These are phyloP conservation scores for Drosophila eohydei DNA, from an alignment of 2,888 invertebrate species.

Conservation along the genomic window DNA sequence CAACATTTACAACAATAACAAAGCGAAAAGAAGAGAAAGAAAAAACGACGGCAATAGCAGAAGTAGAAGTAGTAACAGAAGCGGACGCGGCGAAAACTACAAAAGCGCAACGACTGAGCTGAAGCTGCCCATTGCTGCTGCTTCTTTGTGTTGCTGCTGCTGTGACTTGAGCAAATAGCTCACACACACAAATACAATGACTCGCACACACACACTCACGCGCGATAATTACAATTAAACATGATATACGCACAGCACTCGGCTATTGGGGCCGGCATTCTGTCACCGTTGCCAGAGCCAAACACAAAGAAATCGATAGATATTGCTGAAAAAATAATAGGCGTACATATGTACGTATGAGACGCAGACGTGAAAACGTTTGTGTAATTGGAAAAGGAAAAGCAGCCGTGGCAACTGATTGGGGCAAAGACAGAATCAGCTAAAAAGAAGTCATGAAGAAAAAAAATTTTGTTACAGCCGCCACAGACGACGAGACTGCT, in stretches of 20 bases:
- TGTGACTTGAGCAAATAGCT: constrained; percentile 47
- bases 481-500: constrained; percentile 70
- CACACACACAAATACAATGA: constrained; percentile 14
- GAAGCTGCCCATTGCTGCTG: constrained; percentile 49
- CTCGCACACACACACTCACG: constrained; percentile 21
- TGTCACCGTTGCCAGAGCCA: constrained; percentile 38
- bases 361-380: constrained; percentile 55
- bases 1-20: constrained; percentile 32
- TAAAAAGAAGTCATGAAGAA: constrained; percentile 65
- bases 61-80: constrained; percentile 39
- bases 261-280: constrained; percentile 20
- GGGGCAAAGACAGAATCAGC: constrained; percentile 37
- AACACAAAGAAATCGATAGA: constrained; percentile 81
- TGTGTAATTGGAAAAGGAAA: constrained; percentile 64
- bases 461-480: constrained; percentile 67
- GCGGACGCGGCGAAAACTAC: constrained; percentile 49
- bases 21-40: constrained; percentile 25
- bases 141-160: constrained; percentile 35
- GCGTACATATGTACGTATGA: constrained; percentile 5
- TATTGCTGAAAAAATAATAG: constrained; percentile 58
- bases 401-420: constrained; percentile 38
- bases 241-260: constrained; percentile 55
- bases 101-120: constrained; percentile 69
- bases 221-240: constrained; percentile 76
- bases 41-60: constrained; percentile 34